Base-by-base conservation (phyloP, 2,888 invertebrate species). In the Dascillus cervinus region DNA sequence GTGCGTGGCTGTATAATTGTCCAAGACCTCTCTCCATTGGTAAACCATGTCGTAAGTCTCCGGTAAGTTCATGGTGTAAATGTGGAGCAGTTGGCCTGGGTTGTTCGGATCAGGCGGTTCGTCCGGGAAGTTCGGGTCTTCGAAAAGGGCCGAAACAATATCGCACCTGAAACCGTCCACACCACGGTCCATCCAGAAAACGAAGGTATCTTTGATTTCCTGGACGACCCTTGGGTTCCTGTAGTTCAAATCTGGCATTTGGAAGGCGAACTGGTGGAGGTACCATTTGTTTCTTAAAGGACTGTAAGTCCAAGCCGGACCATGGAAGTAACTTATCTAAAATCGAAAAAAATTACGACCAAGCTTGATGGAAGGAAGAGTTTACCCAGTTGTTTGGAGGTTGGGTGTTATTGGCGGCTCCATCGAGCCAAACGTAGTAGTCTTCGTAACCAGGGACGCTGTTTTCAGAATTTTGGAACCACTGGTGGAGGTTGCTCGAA, bases 121-220 rank as follows among this genome's bases (percentile, higher is more conserved):
- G 34, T 73, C 62, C 3, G 19, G 31, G 1, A 66, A 46, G n/a
- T n/a, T n/a, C 8, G 50, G 47, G 14, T 53, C 56, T 52, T 74
- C 73, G 32, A 60, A 65, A 4, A 73, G 34, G 49, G 43, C 47
- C 3, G 70, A 68, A 8, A 86, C 72, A 2, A 87, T 85, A 52
- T 87, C 86, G 19, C 94, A 71, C 47, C 91, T 76, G 53, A 94
- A 89, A 1, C 94, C 95, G 53, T 86, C 83, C 0, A 91, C 77
- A 1, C 90, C 91, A 49, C 77, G 77, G 28, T 79, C 77, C 26
- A 94, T 56, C 92, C 92, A 94, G 53, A 78, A 88, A 43, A 67
- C 70, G 10, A 91, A 55, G n/a, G n/a, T n/a, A n/a, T n/a, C n/a
- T 64, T 79, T 75, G 64, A 85, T 75, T 50, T 77, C 77, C 30